Evolutionary conservation across 2,113 vertebrate genomes (phyloP).

Genomic region (Pomatostomus ruficeps): DNA sequence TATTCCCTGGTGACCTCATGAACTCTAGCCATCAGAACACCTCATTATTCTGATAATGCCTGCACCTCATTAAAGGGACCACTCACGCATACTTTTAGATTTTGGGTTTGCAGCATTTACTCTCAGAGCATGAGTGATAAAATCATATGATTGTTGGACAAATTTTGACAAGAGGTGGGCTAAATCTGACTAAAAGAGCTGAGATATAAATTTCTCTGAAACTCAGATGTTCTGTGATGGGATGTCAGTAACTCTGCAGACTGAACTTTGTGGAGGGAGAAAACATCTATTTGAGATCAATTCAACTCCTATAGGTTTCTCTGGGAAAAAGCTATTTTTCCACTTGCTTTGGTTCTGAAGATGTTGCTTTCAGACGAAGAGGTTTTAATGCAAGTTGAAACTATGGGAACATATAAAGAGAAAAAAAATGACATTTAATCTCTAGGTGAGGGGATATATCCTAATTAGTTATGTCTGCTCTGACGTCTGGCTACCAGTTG

Average conservation of each 20-base stretch:
- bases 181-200: neutral
- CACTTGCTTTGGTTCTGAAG: neutral
- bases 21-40: neutral
- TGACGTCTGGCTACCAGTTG: slow-evolving; percentile 63
- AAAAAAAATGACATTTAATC: neutral
- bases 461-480: slow-evolving; percentile 64
- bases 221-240: neutral
- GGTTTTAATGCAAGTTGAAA: neutral
- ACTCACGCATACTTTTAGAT: neutral
- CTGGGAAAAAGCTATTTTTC: neutral
- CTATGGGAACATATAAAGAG: neutral
- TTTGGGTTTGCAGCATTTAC: neutral
- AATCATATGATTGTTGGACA: neutral
- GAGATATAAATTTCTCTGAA: neutral
- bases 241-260: neutral
- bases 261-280: neutral
- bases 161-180: neutral
- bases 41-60: too few relatives aligned
- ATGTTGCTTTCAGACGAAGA: neutral
- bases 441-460: slow-evolving; percentile 26
- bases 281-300: neutral
- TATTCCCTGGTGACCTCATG: neutral
- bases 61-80: neutral
- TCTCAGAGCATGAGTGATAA: neutral
- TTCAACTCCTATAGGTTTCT: neutral